Evolutionary conservation across 2,888 invertebrate species (phyloP).

Genomic region (Drosophila helvetica): DNA sequence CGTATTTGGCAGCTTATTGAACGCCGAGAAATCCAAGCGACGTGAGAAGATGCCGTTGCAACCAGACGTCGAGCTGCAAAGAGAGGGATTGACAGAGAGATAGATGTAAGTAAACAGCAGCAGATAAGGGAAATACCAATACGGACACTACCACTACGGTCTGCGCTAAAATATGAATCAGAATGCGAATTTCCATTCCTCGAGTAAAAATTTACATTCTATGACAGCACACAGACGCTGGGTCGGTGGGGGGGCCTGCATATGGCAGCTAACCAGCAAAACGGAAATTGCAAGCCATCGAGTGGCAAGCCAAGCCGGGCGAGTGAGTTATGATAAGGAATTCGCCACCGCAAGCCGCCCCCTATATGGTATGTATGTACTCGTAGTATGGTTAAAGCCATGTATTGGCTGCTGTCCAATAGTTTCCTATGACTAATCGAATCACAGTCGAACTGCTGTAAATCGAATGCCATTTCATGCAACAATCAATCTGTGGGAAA

Average conservation of each 20-base stretch:
- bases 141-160: background rate
- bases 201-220: constrained; percentile 36
- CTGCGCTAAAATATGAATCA: constrained; percentile 7
- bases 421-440: constrained; percentile 23
- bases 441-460: background rate
- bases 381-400: constrained; percentile 18
- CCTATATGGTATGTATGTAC: background rate
- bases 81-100: constrained; percentile 2
- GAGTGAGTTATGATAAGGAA: constrained; percentile 32
- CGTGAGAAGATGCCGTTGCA: constrained; percentile 97
- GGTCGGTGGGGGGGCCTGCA: background rate
- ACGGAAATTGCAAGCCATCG: constrained; percentile 41
- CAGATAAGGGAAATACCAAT: constrained; percentile 13
- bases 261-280: constrained; percentile 24
- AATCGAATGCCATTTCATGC: background rate
- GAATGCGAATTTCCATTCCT: constrained; percentile 21
- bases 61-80: constrained; percentile 92
- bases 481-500: background rate
- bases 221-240: constrained; percentile 43
- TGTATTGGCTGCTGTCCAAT: constrained; percentile 8
- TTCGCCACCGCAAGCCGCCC: background rate
- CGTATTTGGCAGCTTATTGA: constrained; percentile 96
- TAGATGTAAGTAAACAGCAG: constrained; percentile 16
- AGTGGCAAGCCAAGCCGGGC: constrained; percentile 35
- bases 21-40: constrained; percentile 96